Evolutionary conservation across 2,888 invertebrate species (phyloP).

Genomic region (Pristionchus maxplancki): DNA sequence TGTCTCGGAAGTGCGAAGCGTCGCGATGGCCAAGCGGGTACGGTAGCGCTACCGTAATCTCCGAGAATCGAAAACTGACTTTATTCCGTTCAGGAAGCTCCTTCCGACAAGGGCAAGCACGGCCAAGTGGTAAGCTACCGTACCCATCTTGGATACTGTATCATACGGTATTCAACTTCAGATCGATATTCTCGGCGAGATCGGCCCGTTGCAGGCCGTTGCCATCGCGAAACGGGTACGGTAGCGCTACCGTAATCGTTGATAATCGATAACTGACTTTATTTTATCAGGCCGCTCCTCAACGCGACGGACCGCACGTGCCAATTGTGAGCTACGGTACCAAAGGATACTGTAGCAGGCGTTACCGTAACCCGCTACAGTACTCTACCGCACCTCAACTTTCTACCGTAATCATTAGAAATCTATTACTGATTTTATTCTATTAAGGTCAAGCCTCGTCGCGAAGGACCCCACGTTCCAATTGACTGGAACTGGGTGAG

Average conservation of each 20-base stretch:
- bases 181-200: too few relatives aligned
- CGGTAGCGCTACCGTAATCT: not conserved
- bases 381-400: too few relatives aligned
- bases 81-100: not conserved
- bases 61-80: not conserved
- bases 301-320: not conserved
- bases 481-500: too few relatives aligned
- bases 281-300: not conserved
- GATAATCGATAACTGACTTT: too few relatives aligned
- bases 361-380: too few relatives aligned
- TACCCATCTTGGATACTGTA: too few relatives aligned
- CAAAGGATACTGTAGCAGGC: too few relatives aligned
- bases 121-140: too few relatives aligned
- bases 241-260: not conserved
- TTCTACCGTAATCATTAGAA: not conserved
- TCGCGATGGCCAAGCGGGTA: conserved; percentile 2
- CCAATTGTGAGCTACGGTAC: too few relatives aligned
- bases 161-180: too few relatives aligned
- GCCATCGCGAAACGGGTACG: not conserved
- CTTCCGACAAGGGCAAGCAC: not conserved
- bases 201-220: not conserved
- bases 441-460: not conserved
- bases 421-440: not conserved
- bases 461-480: not conserved
- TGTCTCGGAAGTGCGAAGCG: not conserved